Evolutionary conservation across 1,140 invertebrate species (phyloP), one percentile per base, ranked within the genome.

Genomic region (Harlomillsia oculata): DNA sequence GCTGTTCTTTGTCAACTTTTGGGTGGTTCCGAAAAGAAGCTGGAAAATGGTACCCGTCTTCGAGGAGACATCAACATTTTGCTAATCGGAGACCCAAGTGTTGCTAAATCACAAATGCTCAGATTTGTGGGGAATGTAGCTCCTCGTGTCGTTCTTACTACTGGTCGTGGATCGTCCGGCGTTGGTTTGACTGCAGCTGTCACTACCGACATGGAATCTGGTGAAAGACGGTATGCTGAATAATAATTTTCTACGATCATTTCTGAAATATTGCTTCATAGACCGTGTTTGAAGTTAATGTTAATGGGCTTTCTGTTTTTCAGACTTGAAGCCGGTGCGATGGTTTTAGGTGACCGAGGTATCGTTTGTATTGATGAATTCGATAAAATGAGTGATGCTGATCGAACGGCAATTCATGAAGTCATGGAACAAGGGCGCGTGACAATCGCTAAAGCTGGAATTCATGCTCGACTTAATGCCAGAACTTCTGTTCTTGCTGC

Each of bases 341-440:
- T 99, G 96, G 96, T 99, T n/a, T 71, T 99, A 25, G 96, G 93
- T 0, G 96, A 99, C 75, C 77, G 95, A 49, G 96, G 96, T 21
- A 88, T 99, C 41, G 95, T 99, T 45, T 99, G 96, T 70, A 99
- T 99, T 70, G 97, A 99, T 73, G 96, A 99, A 76, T 99, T 99
- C 73, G 96, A 99, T 75, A 99, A 99, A 77, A 99, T 99, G 97
- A 93, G 92, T n/a, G 97, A 99, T 69, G 90, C 97, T 52, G 96
- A 99, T 76, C 77, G 96, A 66, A 99, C 96, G 14, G 94, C 96
- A 21, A 99, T 99, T 60, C 97, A 99, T 70, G 96, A 99, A 78
- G 94, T 98, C 3, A 92, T 92, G 89, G 89, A 92, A 76, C 88
- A 92, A 70, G 88, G 73, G 20, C 77, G 90, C 67, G 95, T 99